Conservation (phyloP, 2,888 invertebrate species). For the Cremastinae sp. region DNA sequence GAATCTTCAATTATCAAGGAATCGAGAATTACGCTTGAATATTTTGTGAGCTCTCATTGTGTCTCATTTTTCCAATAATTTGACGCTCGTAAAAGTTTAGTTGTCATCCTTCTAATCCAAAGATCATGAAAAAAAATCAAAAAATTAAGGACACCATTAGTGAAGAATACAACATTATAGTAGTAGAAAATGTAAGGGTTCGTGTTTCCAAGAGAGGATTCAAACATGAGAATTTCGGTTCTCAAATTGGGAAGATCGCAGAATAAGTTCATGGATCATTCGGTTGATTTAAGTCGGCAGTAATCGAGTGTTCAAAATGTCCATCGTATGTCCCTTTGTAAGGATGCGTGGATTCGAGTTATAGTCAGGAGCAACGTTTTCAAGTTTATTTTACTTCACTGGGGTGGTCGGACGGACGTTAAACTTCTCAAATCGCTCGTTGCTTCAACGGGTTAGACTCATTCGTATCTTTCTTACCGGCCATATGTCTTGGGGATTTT, state of each 20-base stretch:
- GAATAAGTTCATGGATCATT: conserved; percentile 60
- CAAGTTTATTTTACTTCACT: conserved; percentile 68
- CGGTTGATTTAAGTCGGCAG: conserved; percentile 70
- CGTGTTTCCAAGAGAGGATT: too few relatives aligned
- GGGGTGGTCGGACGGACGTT: conserved; percentile 65
- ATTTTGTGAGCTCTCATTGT: too few relatives aligned
- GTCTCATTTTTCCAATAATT: too few relatives aligned
- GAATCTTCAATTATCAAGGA: too few relatives aligned
- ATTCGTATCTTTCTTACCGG: conserved; percentile 42
- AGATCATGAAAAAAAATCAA: too few relatives aligned
- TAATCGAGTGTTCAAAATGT: conserved; percentile 69
- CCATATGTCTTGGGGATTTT: conserved; percentile 43
- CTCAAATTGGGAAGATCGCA: conserved; percentile 54
- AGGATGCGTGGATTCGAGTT: conserved; percentile 9
- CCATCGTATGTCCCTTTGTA: conserved; percentile 44
- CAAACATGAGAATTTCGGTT: conserved; percentile 17
- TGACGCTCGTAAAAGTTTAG: too few relatives aligned
- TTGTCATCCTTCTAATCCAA: too few relatives aligned
- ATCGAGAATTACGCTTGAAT: too few relatives aligned
- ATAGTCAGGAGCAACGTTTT: conserved; percentile 67
- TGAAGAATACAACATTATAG: too few relatives aligned
- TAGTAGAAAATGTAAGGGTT: too few relatives aligned
- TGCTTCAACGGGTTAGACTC: conserved; percentile 51
- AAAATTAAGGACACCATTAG: too few relatives aligned
- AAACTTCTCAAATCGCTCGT: conserved; percentile 53